Evolutionary conservation across 1,140 invertebrate genomes (phyloP).

Genomic region (Apolygus lucorum): DNA sequence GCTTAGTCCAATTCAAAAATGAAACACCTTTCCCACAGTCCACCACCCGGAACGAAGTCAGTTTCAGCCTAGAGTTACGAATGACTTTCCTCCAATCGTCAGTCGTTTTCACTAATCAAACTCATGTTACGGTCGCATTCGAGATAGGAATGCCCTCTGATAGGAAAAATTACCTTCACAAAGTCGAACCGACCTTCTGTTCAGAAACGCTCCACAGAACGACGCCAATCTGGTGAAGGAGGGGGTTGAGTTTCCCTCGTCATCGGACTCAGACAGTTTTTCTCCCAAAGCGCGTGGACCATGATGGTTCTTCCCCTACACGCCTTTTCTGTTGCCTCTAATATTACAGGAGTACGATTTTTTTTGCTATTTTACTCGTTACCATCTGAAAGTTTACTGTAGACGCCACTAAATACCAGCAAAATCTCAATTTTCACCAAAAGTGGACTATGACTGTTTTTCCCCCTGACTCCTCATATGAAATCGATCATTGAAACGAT

Average conservation of each 20-base stretch:
- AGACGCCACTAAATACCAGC: too few relatives aligned
- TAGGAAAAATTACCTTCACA: neutral
- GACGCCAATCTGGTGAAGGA: neutral
- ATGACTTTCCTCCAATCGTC: neutral
- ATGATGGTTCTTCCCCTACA: neutral
- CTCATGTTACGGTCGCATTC: neutral
- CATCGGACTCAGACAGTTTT: neutral
- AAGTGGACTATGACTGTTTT: too few relatives aligned
- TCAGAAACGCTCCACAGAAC: neutral
- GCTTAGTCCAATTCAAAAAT: neutral
- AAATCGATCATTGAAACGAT: too few relatives aligned
- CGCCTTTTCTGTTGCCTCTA: neutral
- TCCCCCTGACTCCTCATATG: too few relatives aligned
- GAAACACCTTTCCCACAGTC: neutral
- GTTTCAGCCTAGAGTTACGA: neutral
- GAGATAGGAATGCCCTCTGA: neutral
- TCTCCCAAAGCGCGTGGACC: neutral
- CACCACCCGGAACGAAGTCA: neutral
- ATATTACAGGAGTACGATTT: neutral
- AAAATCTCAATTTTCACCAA: too few relatives aligned
- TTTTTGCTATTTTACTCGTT: too few relatives aligned
- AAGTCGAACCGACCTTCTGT: neutral
- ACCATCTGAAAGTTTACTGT: neutral
- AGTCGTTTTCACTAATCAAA: neutral
- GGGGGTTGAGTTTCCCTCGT: neutral